phyloP scores from a whole-genome alignment of 2,113 vertebrate genomes.

The Echinops telfairi region DNA sequence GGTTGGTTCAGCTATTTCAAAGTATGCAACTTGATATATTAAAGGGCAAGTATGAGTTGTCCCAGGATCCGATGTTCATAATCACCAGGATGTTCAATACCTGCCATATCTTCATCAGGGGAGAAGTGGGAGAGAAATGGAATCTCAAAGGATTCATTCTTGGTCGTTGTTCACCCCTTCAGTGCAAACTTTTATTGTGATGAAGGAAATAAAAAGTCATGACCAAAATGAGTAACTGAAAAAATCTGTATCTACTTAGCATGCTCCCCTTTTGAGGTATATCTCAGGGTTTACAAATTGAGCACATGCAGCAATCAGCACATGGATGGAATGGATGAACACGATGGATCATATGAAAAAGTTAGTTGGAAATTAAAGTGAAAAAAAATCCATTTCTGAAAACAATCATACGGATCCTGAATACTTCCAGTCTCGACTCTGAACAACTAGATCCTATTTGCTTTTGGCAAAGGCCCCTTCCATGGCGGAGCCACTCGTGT shows the following conservation, averaged over 20 bases:
- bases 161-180: neutral
- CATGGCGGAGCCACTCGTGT: neutral
- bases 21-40: neutral
- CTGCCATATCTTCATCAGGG: neutral
- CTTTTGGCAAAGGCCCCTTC: slow-evolving; percentile 29
- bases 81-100: too few relatives aligned
- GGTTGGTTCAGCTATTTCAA: neutral
- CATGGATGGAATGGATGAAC: neutral
- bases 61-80: too few relatives aligned
- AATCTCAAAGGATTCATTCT: slow-evolving; percentile 15
- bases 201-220: slow-evolving; percentile 22
- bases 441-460: neutral
- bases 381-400: slow-evolving; percentile 46
- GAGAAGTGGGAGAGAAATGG: slow-evolving; percentile 4
- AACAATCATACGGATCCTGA: neutral
- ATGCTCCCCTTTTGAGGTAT: neutral
- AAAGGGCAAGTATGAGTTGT: neutral
- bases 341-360: neutral
- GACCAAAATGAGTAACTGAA: slow-evolving; percentile 3
- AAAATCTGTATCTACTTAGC: neutral
- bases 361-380: neutral
- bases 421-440: neutral
- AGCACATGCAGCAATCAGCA: neutral
- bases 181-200: slow-evolving; percentile 3
- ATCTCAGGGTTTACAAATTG: neutral